Evolutionary conservation across 2,113 vertebrate genomes (phyloP), one percentile per base, ranked within the genome.

Genomic region (Pogona vitticeps): DNA sequence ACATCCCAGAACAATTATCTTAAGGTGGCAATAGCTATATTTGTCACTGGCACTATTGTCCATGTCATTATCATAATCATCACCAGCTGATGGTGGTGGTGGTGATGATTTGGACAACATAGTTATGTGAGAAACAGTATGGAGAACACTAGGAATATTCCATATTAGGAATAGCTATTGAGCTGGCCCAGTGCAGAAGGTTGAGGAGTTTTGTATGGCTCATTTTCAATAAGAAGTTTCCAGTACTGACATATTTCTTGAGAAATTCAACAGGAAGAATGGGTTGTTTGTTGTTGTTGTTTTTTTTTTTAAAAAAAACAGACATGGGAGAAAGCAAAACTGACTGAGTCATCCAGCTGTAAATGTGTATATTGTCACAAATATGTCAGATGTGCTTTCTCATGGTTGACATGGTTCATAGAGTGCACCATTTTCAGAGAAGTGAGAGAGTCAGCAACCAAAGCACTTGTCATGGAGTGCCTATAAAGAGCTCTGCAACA

Each of bases 401-500:
- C 26, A 71, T 58, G 63, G 67, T 71, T 40, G 67, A 18, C 40
- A 52, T n/a, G 10, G 28, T 70, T n/a, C 78, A 23, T 80, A 36
- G 59, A n/a, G 56, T n/a, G n/a, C 31, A n/a, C 31, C 5, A 21
- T 61, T n/a, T 90, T 85, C 78, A 87, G 73, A 58, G 5, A 68
- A 73, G 21, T 52, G 68, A 52, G 59, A 91, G 59, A 56, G 68
- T 79, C 40, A 23, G 68, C 87, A 88, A 23, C 6, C 82, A 21
- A 86, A 79, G 10, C 2, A 52, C 40, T 42, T 71, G 3, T 28
- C 76, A 42, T 79, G 87, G 86, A 85, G 89, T 38, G 46, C 1
- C 20, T 59, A 63, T 65, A 82, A 88, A 76, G 0, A 52, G 8
- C 83, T 65, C 23, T 28, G 6, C 68, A 84, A 52, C 8, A 73